These are phyloP conservation scores for Neocrepidodera transversa DNA, from an alignment of 2,888 invertebrate species.

Conservation along the genomic window DNA sequence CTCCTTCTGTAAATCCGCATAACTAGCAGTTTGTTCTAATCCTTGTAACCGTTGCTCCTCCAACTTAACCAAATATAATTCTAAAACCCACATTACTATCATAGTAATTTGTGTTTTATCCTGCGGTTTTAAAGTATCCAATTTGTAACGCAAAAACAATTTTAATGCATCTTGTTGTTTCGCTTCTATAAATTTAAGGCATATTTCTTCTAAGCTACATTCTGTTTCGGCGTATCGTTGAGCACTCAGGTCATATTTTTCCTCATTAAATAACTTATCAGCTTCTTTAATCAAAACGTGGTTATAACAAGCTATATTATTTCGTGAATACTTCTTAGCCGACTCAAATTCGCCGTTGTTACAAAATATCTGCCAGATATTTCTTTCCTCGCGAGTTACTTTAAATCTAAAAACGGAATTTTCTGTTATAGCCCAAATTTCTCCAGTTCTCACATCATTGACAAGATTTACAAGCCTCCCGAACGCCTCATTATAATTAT, in stretches of 20 bases:
- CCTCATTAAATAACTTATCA: slow-evolving; percentile 79
- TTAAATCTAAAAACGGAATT: slow-evolving; percentile 85
- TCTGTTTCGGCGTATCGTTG: slow-evolving; percentile 88
- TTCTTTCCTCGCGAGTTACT: slow-evolving; percentile 82
- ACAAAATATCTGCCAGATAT: slow-evolving; percentile 89
- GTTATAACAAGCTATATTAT: slow-evolving; percentile 82
- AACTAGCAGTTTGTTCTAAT: slow-evolving; percentile 57
- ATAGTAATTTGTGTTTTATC: slow-evolving; percentile 91
- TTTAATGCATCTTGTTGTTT: slow-evolving; percentile 86
- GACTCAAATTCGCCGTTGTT: slow-evolving; percentile 84
- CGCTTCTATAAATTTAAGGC: slow-evolving; percentile 83
- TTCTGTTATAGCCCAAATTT: slow-evolving; percentile 88
- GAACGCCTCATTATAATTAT: slow-evolving; percentile 79
- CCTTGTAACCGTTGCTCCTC: slow-evolving; percentile 71
- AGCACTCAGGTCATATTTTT: slow-evolving; percentile 84
- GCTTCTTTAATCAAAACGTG: slow-evolving; percentile 89
- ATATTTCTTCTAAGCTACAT: slow-evolving; percentile 92
- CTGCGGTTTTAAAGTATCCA: slow-evolving; percentile 73
- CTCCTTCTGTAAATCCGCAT: slow-evolving; percentile 72
- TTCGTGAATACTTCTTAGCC: slow-evolving; percentile 84
- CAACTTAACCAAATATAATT: slow-evolving; percentile 88
- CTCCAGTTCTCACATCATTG: slow-evolving; percentile 77
- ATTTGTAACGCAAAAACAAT: slow-evolving; percentile 75
- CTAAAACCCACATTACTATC: slow-evolving; percentile 93
- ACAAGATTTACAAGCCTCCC: slow-evolving; percentile 82